Conservation (phyloP, 2,113 vertebrate species). For the Alligator sinensis region DNA sequence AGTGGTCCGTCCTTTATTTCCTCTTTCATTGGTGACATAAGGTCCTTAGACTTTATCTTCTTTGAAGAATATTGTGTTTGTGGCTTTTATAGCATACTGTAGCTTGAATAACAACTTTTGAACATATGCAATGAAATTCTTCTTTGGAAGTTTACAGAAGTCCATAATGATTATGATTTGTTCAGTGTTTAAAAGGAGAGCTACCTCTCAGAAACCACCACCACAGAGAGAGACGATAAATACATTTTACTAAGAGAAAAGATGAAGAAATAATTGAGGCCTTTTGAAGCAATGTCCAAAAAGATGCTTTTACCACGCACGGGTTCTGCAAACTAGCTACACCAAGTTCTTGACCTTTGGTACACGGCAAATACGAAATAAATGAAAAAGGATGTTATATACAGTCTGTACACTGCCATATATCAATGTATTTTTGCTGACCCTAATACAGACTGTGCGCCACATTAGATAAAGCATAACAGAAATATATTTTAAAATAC, state of each 20-base stretch:
- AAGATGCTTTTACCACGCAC: neutral
- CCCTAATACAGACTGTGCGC: neutral
- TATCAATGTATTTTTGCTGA: neutral
- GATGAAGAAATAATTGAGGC: neutral
- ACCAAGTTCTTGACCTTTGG: slow-evolving; percentile 58
- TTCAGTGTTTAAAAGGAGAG: slow-evolving; percentile 7
- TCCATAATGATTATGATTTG: slow-evolving; percentile 18
- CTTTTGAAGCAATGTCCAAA: slow-evolving; percentile 30
- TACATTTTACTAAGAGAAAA: neutral
- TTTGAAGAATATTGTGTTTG: neutral
- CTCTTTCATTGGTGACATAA: neutral
- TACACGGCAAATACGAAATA: slow-evolving; percentile 45
- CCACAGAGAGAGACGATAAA: neutral
- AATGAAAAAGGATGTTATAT: slow-evolving; percentile 36
- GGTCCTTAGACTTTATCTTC: neutral
- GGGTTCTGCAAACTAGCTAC: slow-evolving; percentile 14
- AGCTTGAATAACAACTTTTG: neutral
- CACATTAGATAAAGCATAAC: neutral
- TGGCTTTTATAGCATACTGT: neutral
- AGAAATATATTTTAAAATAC: slow-evolving; percentile 50
- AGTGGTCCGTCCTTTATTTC: neutral
- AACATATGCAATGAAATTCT: neutral
- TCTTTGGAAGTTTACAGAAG: neutral
- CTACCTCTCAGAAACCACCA: slow-evolving; percentile 16
- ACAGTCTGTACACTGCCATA: neutral